These are phyloP conservation scores for Phocoena phocoena DNA, from an alignment of 2,113 vertebrate species.

Conservation along the genomic window DNA sequence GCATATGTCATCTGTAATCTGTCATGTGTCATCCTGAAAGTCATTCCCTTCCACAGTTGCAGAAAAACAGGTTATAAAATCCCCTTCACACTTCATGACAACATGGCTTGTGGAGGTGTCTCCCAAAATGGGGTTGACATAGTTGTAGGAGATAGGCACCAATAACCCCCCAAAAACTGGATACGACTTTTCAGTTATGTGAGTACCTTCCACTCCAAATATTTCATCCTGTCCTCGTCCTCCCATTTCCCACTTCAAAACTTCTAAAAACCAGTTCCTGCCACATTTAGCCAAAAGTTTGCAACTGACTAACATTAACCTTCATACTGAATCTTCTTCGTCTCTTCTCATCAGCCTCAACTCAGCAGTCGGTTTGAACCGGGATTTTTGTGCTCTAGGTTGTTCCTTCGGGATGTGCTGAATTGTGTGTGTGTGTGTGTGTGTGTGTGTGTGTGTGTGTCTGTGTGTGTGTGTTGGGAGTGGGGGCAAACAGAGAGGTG, in stretches of 20 bases:
- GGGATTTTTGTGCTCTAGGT: not conserved
- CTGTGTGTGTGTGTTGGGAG: not conserved
- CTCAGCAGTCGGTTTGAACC: not conserved
- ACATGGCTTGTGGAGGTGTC: not conserved
- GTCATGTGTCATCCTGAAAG: not conserved
- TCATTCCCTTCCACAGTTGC: not conserved
- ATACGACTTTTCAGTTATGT: not conserved
- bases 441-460: not conserved
- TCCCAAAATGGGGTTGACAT: not conserved
- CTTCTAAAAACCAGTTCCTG: not conserved
- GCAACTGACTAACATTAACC: not conserved
- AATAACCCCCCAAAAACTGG: not conserved
- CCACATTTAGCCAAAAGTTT: not conserved
- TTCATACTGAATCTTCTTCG: not conserved
- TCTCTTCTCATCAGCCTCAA: not conserved
- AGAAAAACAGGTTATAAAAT: slow-evolving; percentile 19
- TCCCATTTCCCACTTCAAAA: not conserved
- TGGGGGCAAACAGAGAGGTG: not conserved
- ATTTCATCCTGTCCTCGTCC: not conserved
- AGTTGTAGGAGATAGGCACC: accelerated
- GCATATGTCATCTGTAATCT: not conserved
- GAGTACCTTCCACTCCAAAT: not conserved
- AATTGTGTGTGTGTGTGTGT: not conserved
- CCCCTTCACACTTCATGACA: not conserved
- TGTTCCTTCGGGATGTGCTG: not conserved